Percentiles rank a stretch among this genome's conserved stretches.
Evolutionary conservation across 2,113 vertebrate species (phyloP).

Genomic region (Tachuris rubrigastra): DNA sequence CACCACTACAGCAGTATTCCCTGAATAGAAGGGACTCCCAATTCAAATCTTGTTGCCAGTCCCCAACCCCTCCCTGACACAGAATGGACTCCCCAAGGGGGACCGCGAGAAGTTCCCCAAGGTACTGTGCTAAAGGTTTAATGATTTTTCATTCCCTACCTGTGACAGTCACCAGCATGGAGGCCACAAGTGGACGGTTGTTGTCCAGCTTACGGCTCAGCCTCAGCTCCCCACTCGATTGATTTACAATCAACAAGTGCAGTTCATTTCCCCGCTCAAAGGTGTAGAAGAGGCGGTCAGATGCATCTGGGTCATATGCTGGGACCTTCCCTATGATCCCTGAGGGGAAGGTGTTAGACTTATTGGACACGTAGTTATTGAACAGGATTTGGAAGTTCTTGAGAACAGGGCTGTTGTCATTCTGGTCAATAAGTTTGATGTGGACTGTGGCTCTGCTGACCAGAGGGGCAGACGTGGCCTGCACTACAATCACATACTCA

Average conservation of each 20-base stretch:
- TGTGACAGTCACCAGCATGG: constrained; percentile 96
- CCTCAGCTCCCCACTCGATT: constrained; percentile 92
- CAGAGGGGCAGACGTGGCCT: constrained; percentile 95
- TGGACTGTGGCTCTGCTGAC: constrained; percentile 94
- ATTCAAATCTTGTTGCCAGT: neutral
- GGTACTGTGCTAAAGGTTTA: neutral
- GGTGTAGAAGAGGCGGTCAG: constrained; percentile 92
- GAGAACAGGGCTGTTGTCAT: constrained; percentile 92
- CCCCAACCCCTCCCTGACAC: accelerated
- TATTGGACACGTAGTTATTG: constrained; percentile 98
- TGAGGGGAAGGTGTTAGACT: constrained; percentile 93
- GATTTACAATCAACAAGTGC: constrained; percentile 94
- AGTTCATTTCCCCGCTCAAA: constrained; percentile 95
- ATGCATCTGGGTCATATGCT: constrained; percentile 93
- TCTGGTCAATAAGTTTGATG: constrained; percentile 92
- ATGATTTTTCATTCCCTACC: constrained; percentile 78
- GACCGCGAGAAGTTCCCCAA: accelerated
- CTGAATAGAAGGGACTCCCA: neutral
- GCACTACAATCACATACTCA: constrained; percentile 95
- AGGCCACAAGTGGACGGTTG: constrained; percentile 94
- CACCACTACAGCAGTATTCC: neutral
- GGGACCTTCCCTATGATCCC: constrained; percentile 94
- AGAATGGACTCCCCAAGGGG: neutral
- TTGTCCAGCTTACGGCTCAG: constrained; percentile 97
- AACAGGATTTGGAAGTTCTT: constrained; percentile 98